Percentiles rank a stretch among this genome's conserved stretches.
Evolutionary conservation across 2,113 vertebrate species (phyloP).

Genomic region (Thalassarche chlororhynchos): DNA sequence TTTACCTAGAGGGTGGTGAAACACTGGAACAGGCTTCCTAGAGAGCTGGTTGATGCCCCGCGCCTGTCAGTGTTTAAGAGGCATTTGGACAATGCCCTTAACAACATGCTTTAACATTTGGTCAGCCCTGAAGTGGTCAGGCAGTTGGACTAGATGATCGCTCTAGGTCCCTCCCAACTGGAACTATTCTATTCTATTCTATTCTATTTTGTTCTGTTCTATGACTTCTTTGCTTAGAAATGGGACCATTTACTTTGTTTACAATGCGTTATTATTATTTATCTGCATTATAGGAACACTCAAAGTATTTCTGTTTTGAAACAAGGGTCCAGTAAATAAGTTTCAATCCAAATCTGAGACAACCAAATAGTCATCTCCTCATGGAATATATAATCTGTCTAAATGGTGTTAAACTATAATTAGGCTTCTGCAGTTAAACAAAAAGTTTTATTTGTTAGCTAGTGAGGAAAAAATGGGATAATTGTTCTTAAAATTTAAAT

Average conservation of each 20-base stretch:
- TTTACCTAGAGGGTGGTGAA: not conserved
- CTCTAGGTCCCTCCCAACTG: not conserved
- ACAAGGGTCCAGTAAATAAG: not conserved
- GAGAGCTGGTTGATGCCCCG: not conserved
- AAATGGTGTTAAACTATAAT: not conserved
- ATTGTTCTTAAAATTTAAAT: not conserved
- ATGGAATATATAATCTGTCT: not conserved
- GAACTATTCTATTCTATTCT: not conserved
- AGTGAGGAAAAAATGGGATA: not conserved
- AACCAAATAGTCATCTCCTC: not conserved
- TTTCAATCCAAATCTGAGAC: not conserved
- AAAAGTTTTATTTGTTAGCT: not conserved
- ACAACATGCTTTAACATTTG: not conserved
- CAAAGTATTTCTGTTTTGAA: not conserved
- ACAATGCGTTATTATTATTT: not conserved
- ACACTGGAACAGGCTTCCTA: not conserved
- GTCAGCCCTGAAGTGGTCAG: not conserved
- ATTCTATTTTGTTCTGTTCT: not conserved
- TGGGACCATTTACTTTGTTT: not conserved
- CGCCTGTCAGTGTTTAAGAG: not conserved
- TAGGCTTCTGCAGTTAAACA: not conserved
- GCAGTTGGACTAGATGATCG: not conserved
- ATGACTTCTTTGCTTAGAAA: not conserved
- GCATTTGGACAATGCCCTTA: not conserved
- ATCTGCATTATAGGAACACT: not conserved